Conservation (phyloP, 2,113 vertebrate species). For the Ochotona princeps region DNA sequence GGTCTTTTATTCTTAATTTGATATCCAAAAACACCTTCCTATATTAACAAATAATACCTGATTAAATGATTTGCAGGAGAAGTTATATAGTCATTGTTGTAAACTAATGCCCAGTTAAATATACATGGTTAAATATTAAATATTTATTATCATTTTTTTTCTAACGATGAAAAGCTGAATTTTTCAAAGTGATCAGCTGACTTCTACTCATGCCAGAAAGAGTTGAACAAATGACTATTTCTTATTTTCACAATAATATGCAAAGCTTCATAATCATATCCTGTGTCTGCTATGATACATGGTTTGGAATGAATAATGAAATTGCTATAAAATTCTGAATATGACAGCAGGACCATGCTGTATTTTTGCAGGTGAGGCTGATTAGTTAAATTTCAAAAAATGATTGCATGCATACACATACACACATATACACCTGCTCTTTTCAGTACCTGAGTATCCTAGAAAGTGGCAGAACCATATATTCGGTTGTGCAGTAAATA, state of each 20-base stretch:
- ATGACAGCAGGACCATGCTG: accelerated
- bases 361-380: neutral
- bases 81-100: neutral
- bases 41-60: neutral
- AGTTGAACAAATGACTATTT: neutral
- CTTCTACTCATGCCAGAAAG: neutral
- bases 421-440: neutral
- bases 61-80: neutral
- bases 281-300: neutral
- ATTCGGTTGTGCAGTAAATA: neutral
- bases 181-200: neutral
- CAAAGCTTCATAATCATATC: neutral
- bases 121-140: constrained; percentile 5
- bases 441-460: neutral
- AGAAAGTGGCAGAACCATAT: neutral
- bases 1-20: constrained; percentile 21
- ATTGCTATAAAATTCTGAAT: neutral
- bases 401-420: neutral
- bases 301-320: neutral
- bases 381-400: constrained; percentile 15
- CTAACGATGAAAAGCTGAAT: too few relatives aligned
- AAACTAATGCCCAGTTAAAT: neutral
- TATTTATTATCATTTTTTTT: neutral
- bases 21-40: neutral
- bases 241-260: neutral